Base-by-base conservation (phyloP, 2,797 vertebrate genomes). In the Heteromormyrus szaboi region DNA sequence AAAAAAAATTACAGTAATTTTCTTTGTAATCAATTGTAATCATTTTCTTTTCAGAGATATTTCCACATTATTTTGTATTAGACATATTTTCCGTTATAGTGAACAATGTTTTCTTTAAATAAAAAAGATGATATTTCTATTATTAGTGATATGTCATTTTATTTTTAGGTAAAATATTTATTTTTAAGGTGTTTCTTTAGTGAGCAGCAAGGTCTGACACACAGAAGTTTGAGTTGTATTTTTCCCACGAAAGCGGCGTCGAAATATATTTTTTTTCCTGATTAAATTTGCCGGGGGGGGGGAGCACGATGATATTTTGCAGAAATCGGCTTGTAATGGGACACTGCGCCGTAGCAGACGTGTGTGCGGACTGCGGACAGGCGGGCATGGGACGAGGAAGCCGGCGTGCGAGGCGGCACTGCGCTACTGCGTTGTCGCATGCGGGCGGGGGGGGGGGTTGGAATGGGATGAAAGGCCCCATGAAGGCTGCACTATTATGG, bases 401-500 rank as follows among this genome's bases (percentile, higher is more conserved):
- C 14, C 41, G 0, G 41, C 2, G 41, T 46, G 41, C 17, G 29
- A 19, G 37, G 19, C 76, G 4, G 37, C 33, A 1, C 85, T 29
- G 85, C 25, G 25, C 51, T 37, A 41, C 51, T 29, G 46, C n/a
- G 51, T n/a, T 59, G 85, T 86, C 85, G 51, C 85, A 56, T 85
- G 83, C 51, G n/a, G 56, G 0, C 6, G 29, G 41, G 79, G 5
- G n/a, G 94, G 95, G 93, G 95, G 93, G 95, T 94, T 96, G 96
- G 95, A 95, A 93, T 92, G 92, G 94, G 95, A 96, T 96, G 94
- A 96, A 96, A 95, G 95, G 94, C 93, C 92, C 92, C 94, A 93
- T 96, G 96, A 97, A 96, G 96, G 96, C 97, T 96, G 95, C 93
- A 94, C 95, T 95, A 96, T 96, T 96, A 95, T 96, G 94, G 96